Evolutionary conservation across 2,888 invertebrate genomes (phyloP).

Genomic region (Leptura quadrifasciata): DNA sequence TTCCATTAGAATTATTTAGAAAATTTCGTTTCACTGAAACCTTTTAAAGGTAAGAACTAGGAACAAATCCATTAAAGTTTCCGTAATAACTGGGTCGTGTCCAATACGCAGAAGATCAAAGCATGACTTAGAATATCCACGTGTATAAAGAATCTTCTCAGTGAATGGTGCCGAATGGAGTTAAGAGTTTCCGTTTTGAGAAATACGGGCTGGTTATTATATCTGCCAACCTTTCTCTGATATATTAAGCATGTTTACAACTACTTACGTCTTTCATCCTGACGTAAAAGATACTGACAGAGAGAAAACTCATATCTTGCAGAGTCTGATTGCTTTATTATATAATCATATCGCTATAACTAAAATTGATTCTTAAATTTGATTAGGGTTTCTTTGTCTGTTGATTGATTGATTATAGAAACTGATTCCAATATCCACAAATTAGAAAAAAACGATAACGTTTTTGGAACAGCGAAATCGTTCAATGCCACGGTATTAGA

Average conservation of each 20-base stretch:
- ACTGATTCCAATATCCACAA: too few species aligned
- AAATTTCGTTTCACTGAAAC: slow-evolving; percentile 19
- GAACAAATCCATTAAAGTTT: slow-evolving; percentile 41
- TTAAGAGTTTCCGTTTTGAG: slow-evolving; percentile 35
- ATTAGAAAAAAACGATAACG: too few species aligned
- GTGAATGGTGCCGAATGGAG: slow-evolving; percentile 37
- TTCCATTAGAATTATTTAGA: slow-evolving; percentile 37
- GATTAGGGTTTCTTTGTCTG: too few species aligned
- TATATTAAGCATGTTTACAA: background rate
- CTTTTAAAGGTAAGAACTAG: slow-evolving; percentile 30
- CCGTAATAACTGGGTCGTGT: slow-evolving; percentile 34
- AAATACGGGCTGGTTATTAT: slow-evolving; percentile 6
- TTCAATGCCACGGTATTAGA: too few species aligned
- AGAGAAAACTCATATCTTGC: background rate
- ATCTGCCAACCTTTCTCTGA: background rate
- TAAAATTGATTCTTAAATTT: background rate
- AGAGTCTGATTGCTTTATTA: background rate
- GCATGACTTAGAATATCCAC: slow-evolving; percentile 29
- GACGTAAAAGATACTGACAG: background rate
- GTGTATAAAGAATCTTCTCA: slow-evolving; percentile 36
- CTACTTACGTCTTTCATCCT: background rate
- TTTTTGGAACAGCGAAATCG: too few species aligned
- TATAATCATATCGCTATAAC: background rate
- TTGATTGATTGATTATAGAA: too few species aligned
- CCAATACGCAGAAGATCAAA: slow-evolving; percentile 38